A percentile compares a stretch with the other conserved stretches of the same genome.
Evolutionary conservation across 2,797 vertebrate species (phyloP).

Genomic region (Sphaeramia orbicularis): DNA sequence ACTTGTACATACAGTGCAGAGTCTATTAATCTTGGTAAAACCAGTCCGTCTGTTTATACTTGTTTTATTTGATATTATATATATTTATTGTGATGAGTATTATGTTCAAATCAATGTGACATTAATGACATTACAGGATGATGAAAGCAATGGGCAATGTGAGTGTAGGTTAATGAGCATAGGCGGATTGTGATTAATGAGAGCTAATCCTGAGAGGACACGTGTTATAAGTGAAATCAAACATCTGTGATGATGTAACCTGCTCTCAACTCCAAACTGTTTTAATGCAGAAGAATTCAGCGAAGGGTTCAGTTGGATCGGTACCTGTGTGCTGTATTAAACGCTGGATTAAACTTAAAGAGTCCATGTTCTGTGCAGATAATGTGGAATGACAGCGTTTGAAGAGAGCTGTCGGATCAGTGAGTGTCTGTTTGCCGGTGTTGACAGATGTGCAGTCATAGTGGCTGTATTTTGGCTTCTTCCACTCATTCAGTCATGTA

Average conservation of each 20-base stretch:
- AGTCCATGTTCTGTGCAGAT: constrained; percentile 15
- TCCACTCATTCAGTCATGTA: constrained; percentile 41
- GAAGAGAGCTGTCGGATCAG: constrained; percentile 38
- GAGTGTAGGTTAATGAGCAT: constrained; percentile 23
- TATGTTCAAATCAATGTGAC: constrained; percentile 7
- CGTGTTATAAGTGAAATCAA: constrained; percentile 38
- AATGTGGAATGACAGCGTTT: constrained; percentile 38
- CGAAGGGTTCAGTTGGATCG: constrained; percentile 5
- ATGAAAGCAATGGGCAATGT: constrained; percentile 27
- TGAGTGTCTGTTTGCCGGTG: constrained; percentile 35
- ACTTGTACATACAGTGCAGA: not conserved
- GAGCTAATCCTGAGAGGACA: constrained; percentile 16
- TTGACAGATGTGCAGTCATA: constrained; percentile 52
- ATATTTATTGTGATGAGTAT: constrained; percentile 1
- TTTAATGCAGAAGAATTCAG: not conserved
- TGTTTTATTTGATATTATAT: no score
- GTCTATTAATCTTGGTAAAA: constrained; percentile 1
- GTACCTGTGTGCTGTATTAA: not conserved
- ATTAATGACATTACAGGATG: constrained; percentile 12
- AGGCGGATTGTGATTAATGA: constrained; percentile 19
- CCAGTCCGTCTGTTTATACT: not conserved
- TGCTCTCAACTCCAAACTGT: constrained; percentile 24
- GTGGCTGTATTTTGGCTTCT: constrained; percentile 41
- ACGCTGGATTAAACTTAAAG: constrained; percentile 2
- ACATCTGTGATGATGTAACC: constrained; percentile 50